phyloP scores from a whole-genome alignment of 2,888 invertebrate species.

The Phyllotreta cruciferae region DNA sequence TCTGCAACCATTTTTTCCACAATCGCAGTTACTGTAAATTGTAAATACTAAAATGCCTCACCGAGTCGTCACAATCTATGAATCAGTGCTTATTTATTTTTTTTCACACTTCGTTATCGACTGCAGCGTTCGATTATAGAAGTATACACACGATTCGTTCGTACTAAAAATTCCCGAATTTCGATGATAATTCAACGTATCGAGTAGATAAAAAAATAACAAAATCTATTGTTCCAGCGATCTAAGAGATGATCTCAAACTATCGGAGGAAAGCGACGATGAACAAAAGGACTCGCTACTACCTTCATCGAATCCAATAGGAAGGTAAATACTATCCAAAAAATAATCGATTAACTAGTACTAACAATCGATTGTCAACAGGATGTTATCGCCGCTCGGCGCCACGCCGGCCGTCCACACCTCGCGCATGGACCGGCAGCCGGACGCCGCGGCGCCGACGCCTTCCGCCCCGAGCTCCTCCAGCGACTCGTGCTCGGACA shows the following conservation, averaged over 20 bases:
- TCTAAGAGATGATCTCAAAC: conserved; percentile 72
- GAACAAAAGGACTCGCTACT: conserved; percentile 60
- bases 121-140: too few relatives aligned
- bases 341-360: neutral
- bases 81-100: too few relatives aligned
- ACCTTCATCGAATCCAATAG: conserved; percentile 56
- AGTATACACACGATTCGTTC: neutral
- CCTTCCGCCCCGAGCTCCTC: conserved; percentile 67
- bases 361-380: conserved; percentile 43
- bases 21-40: too few relatives aligned
- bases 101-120: neutral
- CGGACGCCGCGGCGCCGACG: conserved; percentile 40
- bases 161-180: neutral
- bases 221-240: conserved; percentile 63
- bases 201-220: too few relatives aligned
- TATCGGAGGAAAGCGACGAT: conserved; percentile 82
- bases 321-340: conserved; percentile 52
- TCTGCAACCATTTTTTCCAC: too few relatives aligned
- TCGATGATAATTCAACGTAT: too few relatives aligned
- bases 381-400: conserved; percentile 63
- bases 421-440: conserved; percentile 46
- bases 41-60: too few relatives aligned
- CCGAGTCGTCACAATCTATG: too few relatives aligned
- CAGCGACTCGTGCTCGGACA: conserved; percentile 69
- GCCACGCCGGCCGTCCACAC: conserved; percentile 62